These are phyloP conservation scores for Eretmochelys imbricata DNA, from an alignment of 2,113 vertebrate genomes.

Conservation along the genomic window DNA sequence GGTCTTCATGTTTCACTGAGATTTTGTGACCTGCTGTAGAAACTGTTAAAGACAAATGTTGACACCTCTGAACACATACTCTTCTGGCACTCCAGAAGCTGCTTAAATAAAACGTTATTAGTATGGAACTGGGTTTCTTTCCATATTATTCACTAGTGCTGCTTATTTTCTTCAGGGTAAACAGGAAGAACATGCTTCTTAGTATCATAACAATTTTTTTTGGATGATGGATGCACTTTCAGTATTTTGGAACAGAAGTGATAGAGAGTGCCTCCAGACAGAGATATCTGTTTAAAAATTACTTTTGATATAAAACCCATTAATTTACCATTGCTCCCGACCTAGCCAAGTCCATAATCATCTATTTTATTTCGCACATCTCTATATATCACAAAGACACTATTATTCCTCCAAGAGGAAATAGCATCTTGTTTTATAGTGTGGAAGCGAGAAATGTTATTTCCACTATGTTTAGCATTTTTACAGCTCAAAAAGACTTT, in stretches of 20 bases:
- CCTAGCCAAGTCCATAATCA: neutral
- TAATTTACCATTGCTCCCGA: conserved; percentile 8
- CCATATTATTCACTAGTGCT: neutral
- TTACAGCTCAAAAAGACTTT: neutral
- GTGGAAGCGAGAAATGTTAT: neutral
- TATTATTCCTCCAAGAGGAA: conserved; percentile 8
- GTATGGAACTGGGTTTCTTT: neutral
- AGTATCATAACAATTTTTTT: neutral
- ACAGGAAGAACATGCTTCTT: neutral
- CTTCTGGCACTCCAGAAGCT: neutral
- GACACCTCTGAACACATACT: neutral
- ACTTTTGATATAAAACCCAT: neutral
- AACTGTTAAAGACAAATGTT: neutral
- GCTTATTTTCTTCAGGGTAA: neutral
- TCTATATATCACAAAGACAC: neutral
- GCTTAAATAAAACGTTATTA: neutral
- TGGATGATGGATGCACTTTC: neutral
- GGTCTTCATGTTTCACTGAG: neutral
- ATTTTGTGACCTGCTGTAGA: neutral
- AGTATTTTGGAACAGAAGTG: neutral
- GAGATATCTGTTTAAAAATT: conserved; percentile 28
- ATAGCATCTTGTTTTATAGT: neutral
- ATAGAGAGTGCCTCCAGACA: neutral
- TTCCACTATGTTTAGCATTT: neutral
- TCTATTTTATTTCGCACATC: neutral